phyloP scores from a whole-genome alignment of 2,888 invertebrate genomes.

The Apomyelois bistriatella region DNA sequence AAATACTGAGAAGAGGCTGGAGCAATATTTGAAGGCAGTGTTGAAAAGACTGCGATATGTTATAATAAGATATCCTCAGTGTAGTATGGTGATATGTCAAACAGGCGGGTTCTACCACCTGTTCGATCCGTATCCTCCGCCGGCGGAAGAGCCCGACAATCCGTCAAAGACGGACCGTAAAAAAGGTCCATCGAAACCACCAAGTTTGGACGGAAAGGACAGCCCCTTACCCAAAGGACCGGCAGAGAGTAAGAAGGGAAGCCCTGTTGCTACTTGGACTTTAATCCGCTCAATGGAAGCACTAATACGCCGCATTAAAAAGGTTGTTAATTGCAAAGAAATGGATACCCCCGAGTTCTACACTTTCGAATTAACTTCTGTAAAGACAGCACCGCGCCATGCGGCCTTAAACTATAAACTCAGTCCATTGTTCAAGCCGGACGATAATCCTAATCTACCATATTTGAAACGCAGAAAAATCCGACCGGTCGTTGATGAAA shows the following conservation, averaged over 20 bases:
- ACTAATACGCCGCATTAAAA: conserved; percentile 49
- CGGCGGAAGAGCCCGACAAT: conserved; percentile 32
- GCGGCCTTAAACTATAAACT: conserved; percentile 62
- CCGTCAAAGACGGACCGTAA: conserved; percentile 14
- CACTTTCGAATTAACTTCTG: conserved; percentile 78
- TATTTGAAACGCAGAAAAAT: conserved; percentile 49
- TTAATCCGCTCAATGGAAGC: conserved; percentile 57
- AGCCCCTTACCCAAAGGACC: no score
- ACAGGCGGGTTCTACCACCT: conserved; percentile 79
- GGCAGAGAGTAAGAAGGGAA: conserved; percentile 25
- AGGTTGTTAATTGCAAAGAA: conserved; percentile 32
- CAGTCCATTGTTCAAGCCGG: conserved; percentile 65
- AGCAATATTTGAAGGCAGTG: conserved; percentile 67
- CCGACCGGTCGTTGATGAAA: conserved; percentile 64
- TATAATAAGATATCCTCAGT: conserved; percentile 77
- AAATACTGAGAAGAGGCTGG: conserved; percentile 57
- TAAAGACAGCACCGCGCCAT: conserved; percentile 73
- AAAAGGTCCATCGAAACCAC: conserved; percentile 16
- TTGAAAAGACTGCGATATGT: conserved; percentile 73
- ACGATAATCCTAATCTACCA: conserved; percentile 58
- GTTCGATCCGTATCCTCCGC: conserved; percentile 81
- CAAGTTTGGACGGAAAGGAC: no score
- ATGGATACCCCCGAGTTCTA: conserved; percentile 69
- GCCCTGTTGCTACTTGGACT: conserved; percentile 67
- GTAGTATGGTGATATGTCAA: conserved; percentile 79